Conservation (phyloP, 2,113 vertebrate genomes). For the Cacatua alba region DNA sequence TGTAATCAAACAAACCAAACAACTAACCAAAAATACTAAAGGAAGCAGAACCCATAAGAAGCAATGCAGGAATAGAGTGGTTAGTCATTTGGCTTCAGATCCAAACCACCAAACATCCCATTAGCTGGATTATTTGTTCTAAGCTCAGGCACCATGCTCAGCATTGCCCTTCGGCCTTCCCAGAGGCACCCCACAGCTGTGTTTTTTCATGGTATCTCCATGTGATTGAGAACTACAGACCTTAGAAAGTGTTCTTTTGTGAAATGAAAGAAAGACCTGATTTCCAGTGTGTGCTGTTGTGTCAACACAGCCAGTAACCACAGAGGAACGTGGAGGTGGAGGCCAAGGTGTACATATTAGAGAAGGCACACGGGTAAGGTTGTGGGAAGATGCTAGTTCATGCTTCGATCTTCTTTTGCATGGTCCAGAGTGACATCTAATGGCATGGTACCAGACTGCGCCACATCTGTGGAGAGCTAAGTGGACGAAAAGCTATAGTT, state of each 20-base stretch:
- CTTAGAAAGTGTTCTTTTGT: background rate
- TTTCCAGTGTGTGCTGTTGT: background rate
- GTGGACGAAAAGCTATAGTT: background rate
- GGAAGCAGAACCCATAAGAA: background rate
- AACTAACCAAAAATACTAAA: background rate
- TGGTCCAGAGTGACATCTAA: conserved; percentile 58
- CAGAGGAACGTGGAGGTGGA: background rate
- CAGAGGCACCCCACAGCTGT: background rate
- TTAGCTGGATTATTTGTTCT: background rate
- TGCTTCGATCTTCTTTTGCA: background rate
- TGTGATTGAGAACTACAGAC: background rate
- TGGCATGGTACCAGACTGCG: conserved; percentile 4
- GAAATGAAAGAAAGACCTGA: background rate
- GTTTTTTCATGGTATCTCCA: background rate
- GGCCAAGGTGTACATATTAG: background rate
- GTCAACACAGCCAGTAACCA: background rate
- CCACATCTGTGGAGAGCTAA: background rate
- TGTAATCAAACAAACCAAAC: background rate
- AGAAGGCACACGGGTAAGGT: background rate
- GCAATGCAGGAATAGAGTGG: background rate
- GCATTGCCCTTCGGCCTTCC: background rate
- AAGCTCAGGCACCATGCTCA: background rate
- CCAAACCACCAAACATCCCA: background rate
- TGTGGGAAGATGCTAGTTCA: background rate
- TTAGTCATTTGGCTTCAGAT: background rate